These are phyloP conservation scores for Neogale vison DNA, from an alignment of 2,113 vertebrate genomes.

Conservation along the genomic window DNA sequence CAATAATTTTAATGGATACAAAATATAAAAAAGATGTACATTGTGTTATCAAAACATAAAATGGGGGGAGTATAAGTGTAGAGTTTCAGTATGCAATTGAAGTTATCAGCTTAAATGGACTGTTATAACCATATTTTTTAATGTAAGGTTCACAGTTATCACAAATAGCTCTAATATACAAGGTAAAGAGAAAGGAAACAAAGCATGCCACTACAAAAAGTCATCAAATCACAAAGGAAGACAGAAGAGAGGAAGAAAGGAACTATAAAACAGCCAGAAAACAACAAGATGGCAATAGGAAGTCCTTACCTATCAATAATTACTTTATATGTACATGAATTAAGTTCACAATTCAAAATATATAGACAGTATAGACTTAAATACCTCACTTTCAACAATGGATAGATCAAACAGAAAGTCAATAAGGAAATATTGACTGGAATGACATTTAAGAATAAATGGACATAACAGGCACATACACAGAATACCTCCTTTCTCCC, in stretches of 20 bases:
- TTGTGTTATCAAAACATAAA: not conserved
- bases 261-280: not conserved
- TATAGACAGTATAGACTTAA: not conserved
- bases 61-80: not conserved
- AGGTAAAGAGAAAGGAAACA: not conserved
- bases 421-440: not conserved
- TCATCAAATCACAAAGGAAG: not conserved
- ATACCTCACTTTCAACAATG: not conserved
- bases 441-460: not conserved
- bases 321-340: not conserved
- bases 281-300: not conserved
- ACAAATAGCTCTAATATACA: not conserved
- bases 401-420: not conserved
- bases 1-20: not conserved
- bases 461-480: not conserved
- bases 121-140: not conserved
- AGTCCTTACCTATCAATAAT: not conserved
- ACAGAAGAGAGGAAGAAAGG: not conserved
- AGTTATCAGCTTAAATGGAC: not conserved
- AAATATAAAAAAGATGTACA: not conserved
- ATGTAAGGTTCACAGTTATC: not conserved
- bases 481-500: not conserved
- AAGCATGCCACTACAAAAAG: not conserved
- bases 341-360: not conserved
- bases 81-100: not conserved